These are phyloP conservation scores for Triops cancriformis DNA, from an alignment of 1,140 invertebrate genomes.

Conservation along the genomic window DNA sequence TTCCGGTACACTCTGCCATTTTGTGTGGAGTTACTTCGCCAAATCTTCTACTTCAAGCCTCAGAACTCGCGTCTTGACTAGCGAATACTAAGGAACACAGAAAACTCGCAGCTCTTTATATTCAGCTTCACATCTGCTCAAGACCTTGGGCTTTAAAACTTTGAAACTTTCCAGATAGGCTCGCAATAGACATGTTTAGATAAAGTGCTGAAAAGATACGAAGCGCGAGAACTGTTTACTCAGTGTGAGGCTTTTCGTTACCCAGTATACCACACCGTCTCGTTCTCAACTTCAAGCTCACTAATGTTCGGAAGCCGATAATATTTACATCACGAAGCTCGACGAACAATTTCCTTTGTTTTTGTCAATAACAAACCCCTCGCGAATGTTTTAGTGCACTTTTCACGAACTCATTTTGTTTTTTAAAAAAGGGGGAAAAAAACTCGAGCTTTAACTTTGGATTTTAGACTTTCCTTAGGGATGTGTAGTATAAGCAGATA, in stretches of 20 bases:
- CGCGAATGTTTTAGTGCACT: no score
- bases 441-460: not conserved
- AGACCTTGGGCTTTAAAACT: not conserved
- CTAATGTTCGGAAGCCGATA: not conserved
- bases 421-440: not conserved
- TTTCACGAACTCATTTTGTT: no score
- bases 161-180: conserved; percentile 10
- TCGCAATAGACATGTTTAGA: not conserved
- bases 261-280: not conserved
- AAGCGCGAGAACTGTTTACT: not conserved
- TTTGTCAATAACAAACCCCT: not conserved
- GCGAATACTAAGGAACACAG: not conserved
- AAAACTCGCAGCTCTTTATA: not conserved
- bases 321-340: not conserved
- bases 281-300: not conserved
- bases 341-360: not conserved
- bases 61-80: not conserved
- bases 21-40: not conserved
- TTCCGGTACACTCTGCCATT: conserved; percentile 36
- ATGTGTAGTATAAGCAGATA: not conserved
- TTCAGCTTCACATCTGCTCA: not conserved
- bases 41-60: not conserved
- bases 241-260: not conserved
- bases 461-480: not conserved
- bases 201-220: not conserved